Base-by-base conservation (phyloP, 2,888 invertebrate species). In the Seira sanloemensis region DNA sequence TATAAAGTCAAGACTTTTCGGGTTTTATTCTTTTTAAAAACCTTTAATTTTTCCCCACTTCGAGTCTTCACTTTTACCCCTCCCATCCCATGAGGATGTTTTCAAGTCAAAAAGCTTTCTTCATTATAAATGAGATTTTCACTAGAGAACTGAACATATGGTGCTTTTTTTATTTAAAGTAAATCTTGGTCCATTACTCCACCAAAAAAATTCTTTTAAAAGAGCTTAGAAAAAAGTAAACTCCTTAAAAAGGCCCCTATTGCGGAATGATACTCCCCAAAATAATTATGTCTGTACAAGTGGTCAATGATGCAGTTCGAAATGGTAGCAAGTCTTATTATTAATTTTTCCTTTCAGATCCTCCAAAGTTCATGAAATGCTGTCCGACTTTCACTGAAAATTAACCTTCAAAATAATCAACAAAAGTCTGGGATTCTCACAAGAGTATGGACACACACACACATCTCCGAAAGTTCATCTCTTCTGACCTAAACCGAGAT, bases 71-170 rank as follows among this genome's bases (percentile, higher is more conserved):
- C 50, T 12, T 50, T 50, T 50, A 37, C 5, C 5, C 37, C 12
- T 37, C 4, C 50, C 50, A 12, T 74, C 74, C 78, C 83, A 77
- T 1, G 74, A 65, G 78, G 78, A 78, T 77, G 71, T 83, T 78
- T 27, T 58, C n/a, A 50, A 83, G 83, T 78, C 83, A 83, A 69
- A 83, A 83, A 83, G 83, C 83, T 83, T 83, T 78, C 50, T 83
- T 83, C 83, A 83, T 78, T 78, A 83, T 72, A 67, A 78, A 78
- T 67, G 74, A 67, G 66, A 73, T 46, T 26, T 78, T 78, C 78
- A 46, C 83, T 21, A 58, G 83, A 78, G 83, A 83, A 83, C 19
- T 25, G 23, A 77, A 78, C 83, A 83, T 18, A 83, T 78, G 71
- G 78, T 58, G 50, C 37, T 68, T 58, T 21, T 68, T 68, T 26